phyloP scores from a whole-genome alignment of 1,140 invertebrate species.

The Dolichoris vasculosae region DNA sequence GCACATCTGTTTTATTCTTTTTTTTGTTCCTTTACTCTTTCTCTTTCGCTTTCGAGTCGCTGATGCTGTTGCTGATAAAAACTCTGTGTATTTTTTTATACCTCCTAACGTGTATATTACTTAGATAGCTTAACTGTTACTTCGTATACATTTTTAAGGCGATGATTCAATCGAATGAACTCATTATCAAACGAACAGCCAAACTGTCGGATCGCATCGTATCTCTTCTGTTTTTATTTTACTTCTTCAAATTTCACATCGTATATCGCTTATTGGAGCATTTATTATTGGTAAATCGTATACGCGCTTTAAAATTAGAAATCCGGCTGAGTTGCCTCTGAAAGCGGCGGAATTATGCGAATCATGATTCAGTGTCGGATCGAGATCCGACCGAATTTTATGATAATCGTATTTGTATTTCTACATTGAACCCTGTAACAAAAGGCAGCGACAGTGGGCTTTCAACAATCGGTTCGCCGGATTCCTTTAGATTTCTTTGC shows the following conservation, averaged over 20 bases:
- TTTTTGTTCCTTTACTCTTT: constrained; percentile 56
- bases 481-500: constrained; percentile 29
- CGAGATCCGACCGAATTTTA: constrained; percentile 14
- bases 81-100: constrained; percentile 64
- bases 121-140: constrained; percentile 75
- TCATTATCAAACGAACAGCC: constrained; percentile 74
- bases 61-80: constrained; percentile 72
- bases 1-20: constrained; percentile 38
- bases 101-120: constrained; percentile 74
- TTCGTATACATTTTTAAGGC: constrained; percentile 77
- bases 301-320: constrained; percentile 44
- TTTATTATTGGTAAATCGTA: constrained; percentile 51
- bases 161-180: constrained; percentile 76
- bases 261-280: constrained; percentile 46
- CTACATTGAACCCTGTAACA: constrained; percentile 53
- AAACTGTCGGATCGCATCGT: constrained; percentile 66
- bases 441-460: constrained; percentile 48
- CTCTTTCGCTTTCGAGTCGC: constrained; percentile 63
- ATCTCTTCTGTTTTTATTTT: constrained; percentile 47
- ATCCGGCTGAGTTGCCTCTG: constrained; percentile 32
- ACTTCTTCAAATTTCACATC: constrained; percentile 39
- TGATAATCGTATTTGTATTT: constrained; percentile 41
- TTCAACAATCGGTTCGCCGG: constrained; percentile 41
- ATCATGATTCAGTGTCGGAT: constrained; percentile 30
- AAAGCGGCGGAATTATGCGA: constrained; percentile 38